These are phyloP conservation scores for Battus philenor DNA, from an alignment of 1,140 invertebrate genomes.

Conservation along the genomic window DNA sequence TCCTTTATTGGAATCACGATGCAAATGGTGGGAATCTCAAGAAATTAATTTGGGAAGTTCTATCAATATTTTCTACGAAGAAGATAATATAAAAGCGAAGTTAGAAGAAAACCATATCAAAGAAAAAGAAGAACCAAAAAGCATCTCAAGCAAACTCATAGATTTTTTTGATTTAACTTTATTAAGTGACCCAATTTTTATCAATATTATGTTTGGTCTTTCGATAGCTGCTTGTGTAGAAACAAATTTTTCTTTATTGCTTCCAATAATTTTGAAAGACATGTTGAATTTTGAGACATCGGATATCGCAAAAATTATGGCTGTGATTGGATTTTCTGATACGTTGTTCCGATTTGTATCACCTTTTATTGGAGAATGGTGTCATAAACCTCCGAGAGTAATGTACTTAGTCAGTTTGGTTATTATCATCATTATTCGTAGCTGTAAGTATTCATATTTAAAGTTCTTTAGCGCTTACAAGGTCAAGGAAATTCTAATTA, in stretches of 20 bases:
- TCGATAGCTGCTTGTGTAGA: conserved; percentile 82
- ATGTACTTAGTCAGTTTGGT: conserved; percentile 80
- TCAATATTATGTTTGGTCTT: conserved; percentile 82
- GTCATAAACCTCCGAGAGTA: conserved; percentile 76
- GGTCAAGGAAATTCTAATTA: conserved; percentile 8
- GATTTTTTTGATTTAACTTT: conserved; percentile 66
- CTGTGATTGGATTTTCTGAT: conserved; percentile 77
- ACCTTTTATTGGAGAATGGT: conserved; percentile 79
- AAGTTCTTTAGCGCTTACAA: neutral
- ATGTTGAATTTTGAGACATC: conserved; percentile 72
- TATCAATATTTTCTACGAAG: conserved; percentile 62
- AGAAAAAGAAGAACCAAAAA: conserved; percentile 30
- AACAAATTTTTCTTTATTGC: conserved; percentile 81
- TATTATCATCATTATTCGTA: conserved; percentile 78
- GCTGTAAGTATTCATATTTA: conserved; percentile 71
- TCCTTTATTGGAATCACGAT: conserved; percentile 41
- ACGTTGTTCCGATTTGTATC: conserved; percentile 77
- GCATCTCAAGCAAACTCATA: conserved; percentile 35
- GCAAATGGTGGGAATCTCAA: conserved; percentile 71
- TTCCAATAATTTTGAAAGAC: conserved; percentile 81
- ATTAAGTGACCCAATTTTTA: conserved; percentile 59
- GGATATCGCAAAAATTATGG: conserved; percentile 79
- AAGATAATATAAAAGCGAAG: conserved; percentile 31
- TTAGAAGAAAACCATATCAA: conserved; percentile 17
- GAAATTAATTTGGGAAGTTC: conserved; percentile 68